Base-by-base conservation (phyloP, 1,140 invertebrate genomes). In the Drosophila lini region DNA sequence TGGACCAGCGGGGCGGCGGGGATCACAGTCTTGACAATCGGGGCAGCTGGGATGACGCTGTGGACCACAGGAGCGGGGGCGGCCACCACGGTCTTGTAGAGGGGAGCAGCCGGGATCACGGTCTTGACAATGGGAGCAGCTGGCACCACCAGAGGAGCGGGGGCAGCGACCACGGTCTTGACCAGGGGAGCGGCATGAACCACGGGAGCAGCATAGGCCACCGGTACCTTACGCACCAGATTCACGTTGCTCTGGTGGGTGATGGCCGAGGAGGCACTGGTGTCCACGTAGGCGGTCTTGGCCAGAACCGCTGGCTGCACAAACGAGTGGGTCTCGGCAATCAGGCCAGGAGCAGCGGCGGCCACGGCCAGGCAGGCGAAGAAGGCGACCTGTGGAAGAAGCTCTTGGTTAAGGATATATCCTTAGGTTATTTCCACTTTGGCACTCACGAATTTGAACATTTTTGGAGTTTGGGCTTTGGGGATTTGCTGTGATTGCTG, bases 181-280 rank as follows among this genome's bases (percentile, higher is more conserved):
- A 78, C 50, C 52, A 85, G 78, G 36, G 73, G 84, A 38, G 58
- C 77, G 7, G 45, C 81, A 47, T 82, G 76, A 1, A 90, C 85
- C n/a, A 81, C 81, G 64, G 93, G 83, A 70, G 64, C 86, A 67
- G 73, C 53, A 28, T 64, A 61, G 48, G 64, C 65, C 19, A 90
- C 59, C 0, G 84, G 91, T 5, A 91, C 86, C 70, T 88, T 85
- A 10, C 73, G 84, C 19, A 91, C 75, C 59, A 92, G 74, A 40
- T 91, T 84, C 45, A 91, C 81, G 52, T 89, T 93, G 50, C 93
- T 93, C 73, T 94, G 93, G 57, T 94, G 93, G 41, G 93, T 93
- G 41, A 94, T 92, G 56, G 90, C 92, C 28, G 93, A 92, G 48
- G 92, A 91, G 67, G 81, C 90, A 36, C 82, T 83, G 56, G 63